Evolutionary conservation across 2,797 vertebrate genomes (phyloP).

Genomic region (Psittacula echo): DNA sequence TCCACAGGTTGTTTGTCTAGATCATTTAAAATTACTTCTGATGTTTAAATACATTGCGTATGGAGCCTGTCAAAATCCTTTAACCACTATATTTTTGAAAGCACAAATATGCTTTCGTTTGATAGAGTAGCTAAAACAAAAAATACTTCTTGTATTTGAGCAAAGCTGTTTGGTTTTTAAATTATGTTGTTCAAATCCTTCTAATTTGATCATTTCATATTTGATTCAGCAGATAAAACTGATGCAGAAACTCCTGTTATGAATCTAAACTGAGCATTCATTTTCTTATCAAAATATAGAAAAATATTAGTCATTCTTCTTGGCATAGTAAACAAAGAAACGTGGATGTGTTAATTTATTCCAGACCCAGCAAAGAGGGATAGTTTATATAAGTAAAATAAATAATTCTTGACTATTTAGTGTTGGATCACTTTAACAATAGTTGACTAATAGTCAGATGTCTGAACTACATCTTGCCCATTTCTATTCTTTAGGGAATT

Average conservation of each 20-base stretch:
- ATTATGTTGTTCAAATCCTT: conserved; percentile 39
- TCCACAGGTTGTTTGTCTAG: conserved; percentile 53
- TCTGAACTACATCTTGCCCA: conserved; percentile 40
- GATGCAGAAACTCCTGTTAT: conserved; percentile 47
- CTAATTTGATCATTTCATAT: conserved; percentile 51
- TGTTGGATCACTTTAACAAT: conserved; percentile 61
- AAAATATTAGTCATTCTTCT: conserved; percentile 61
- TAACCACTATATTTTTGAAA: conserved; percentile 23
- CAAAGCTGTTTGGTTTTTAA: conserved; percentile 46
- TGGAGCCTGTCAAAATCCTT: conserved; percentile 43
- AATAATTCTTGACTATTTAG: conserved; percentile 59
- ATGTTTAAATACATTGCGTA: conserved; percentile 56
- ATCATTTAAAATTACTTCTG: conserved; percentile 50
- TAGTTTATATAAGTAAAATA: conserved; percentile 61
- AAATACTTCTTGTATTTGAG: neutral
- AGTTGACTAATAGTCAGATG: conserved; percentile 66
- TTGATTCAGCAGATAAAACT: conserved; percentile 48
- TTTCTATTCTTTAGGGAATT: conserved; percentile 46
- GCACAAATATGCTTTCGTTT: conserved; percentile 33
- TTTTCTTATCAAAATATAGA: conserved; percentile 69
- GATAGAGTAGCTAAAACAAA: conserved; percentile 3
- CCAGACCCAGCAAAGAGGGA: conserved; percentile 25
- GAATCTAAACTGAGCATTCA: conserved; percentile 50
- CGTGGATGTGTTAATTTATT: conserved; percentile 62
- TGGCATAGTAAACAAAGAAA: conserved; percentile 63